Evolutionary conservation across 2,113 vertebrate genomes (phyloP), one percentile per base, ranked within the genome.

Genomic region (Chiloscyllium plagiosum): DNA sequence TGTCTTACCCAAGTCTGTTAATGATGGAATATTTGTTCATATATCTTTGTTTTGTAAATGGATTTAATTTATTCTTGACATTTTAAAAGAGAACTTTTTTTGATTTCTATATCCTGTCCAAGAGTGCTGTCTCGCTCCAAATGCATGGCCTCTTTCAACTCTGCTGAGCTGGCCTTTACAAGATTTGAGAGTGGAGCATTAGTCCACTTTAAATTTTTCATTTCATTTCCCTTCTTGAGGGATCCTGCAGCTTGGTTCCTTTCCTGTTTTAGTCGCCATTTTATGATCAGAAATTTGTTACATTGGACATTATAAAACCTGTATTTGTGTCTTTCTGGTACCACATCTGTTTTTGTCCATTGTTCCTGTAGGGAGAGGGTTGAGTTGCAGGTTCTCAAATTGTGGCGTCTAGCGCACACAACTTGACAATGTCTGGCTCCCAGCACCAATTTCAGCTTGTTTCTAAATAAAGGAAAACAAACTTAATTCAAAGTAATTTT

Each of bases 11-110:
- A 95, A 72, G 69, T 95, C 42, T 95, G 94, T 95, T 6, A 26
- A 29, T 47, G 94, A 95, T 47, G 50, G 94, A 95, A 70, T 72
- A 72, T 95, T 95, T 95, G 68, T 95, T 95, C 94, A 52, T 72
- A 29, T 70, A 95, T 72, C 47, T 26, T 76, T 72, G 65, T 65
- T 61, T 94, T 94, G 94, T 95, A 95, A 95, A 95, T 95, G 42
- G 7, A 66, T 76, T 72, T 95, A 95, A 95, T 95, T 93, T 95
- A 95, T 70, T 72, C 68, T 50, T n/a, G n/a, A 65, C 68, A 26
- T 4, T 95, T 95, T 76, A 42, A 7, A 56, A 61, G 10, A 37
- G 47, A 69, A 26, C 26, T 10, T 69, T 87, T 10, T 69, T 87
- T 87, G 22, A 87, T 52, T 89, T 89, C 56, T 29, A 61, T 56